Base-by-base conservation (phyloP, 2,797 vertebrate species). In the Antennarius maculatus region DNA sequence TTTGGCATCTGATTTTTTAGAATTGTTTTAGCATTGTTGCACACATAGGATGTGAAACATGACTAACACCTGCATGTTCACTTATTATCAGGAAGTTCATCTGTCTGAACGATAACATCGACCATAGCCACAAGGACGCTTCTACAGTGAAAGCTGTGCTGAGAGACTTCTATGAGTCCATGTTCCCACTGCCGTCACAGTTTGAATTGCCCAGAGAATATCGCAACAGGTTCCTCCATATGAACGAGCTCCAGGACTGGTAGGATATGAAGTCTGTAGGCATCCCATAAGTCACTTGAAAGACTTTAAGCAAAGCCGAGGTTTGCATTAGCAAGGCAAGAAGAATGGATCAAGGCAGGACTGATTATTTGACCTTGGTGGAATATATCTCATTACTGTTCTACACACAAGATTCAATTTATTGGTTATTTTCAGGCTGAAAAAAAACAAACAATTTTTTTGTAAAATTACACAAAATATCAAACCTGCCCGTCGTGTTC, bases 101-200 rank as follows among this genome's bases (percentile, higher is more conserved):
- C 89, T 99, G 98, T 78, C 87, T 99, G 72, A 99, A 99, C 53
- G 97, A 99, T 80, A 99, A 99, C 85, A 99, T 99, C 61, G 96
- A 99, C 84, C 98, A 99, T 86, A 94, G 84, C 80, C 98, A 98
- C 68, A 99, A 98, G 74, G 97, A 98, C 59, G 97, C 96, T 6
- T 92, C 94, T 76, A 98, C 96, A 0, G 97, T 99, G 71, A 99
- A 99, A 86, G 97, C 97, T 0, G 98, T 99, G 46, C 94, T 99
- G 75, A 94, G 97, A 76, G 97, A 99, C 84, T 99, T 99, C 90
- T 99, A 99, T 0, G 98, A 99, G 80, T 99, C 97, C 2, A 96
- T 99, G 96, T 99, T 99, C 87, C 98, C 97, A 0, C 88, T 96
- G 76, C 88, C 96, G 5, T 99, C 97, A 46, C 97, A 98, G 67